Conservation (phyloP, 2,888 invertebrate genomes). For the Drosophila tripunctata region DNA sequence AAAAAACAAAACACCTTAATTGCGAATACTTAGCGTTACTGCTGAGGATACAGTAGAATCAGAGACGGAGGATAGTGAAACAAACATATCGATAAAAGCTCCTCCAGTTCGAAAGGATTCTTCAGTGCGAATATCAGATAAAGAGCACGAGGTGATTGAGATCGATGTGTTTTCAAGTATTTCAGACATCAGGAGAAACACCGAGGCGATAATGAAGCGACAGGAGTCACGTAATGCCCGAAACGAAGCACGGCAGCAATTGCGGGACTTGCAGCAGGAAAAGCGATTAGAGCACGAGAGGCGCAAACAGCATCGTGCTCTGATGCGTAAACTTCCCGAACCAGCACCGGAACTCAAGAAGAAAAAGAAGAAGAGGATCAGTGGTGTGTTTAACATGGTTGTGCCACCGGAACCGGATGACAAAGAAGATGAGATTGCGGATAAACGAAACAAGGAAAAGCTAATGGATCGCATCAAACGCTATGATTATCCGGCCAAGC, state of each 20-base stretch:
- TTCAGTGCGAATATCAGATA: not conserved
- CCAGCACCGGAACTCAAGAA: slow-evolving; percentile 2
- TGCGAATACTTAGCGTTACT: no score
- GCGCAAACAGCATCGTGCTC: slow-evolving; percentile 24
- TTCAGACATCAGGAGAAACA: not conserved
- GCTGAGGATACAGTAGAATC: no score
- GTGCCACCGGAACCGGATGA: slow-evolving; percentile 63
- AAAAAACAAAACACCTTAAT: no score
- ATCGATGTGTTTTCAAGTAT: not conserved
- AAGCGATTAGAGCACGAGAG: slow-evolving; percentile 23
- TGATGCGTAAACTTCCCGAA: not conserved
- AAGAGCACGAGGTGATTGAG: not conserved
- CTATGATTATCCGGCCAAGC: slow-evolving; percentile 69
- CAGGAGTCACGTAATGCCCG: slow-evolving; percentile 33
- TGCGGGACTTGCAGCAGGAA: slow-evolving; percentile 40
- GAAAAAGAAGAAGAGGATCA: slow-evolving; percentile 12
- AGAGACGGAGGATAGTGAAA: not conserved
- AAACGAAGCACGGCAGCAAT: slow-evolving; percentile 46
- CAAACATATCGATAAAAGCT: no score
- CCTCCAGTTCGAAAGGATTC: not conserved
- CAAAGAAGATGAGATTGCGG: slow-evolving; percentile 44
- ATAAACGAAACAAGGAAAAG: slow-evolving; percentile 62
- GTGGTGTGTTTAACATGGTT: slow-evolving; percentile 51
- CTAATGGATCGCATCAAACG: slow-evolving; percentile 32
- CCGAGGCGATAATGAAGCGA: not conserved